Evolutionary conservation across 2,797 vertebrate genomes (phyloP).

Genomic region (Etheostoma perlongum): DNA sequence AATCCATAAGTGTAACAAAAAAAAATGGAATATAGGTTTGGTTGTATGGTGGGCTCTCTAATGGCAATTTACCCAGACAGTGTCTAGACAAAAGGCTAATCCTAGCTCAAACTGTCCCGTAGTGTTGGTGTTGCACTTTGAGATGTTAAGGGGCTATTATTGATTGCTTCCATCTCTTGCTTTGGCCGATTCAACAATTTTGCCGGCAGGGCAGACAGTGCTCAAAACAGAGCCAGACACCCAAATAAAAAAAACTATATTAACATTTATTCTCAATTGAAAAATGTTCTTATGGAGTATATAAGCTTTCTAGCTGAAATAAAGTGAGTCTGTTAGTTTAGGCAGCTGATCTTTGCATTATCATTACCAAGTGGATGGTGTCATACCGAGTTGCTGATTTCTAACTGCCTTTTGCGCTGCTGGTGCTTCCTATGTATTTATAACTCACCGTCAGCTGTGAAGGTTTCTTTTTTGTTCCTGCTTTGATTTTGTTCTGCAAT

Average conservation of each 20-base stretch:
- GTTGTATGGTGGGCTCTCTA: not conserved
- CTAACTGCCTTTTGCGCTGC: not conserved
- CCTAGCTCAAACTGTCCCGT: not conserved
- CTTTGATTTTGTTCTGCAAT: not conserved
- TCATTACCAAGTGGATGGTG: constrained; percentile 6
- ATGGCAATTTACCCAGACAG: constrained; percentile 11
- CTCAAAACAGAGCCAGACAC: constrained; percentile 1
- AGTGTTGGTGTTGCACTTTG: constrained; percentile 1
- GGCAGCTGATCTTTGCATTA: not conserved
- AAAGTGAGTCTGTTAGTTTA: not conserved
- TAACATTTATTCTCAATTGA: constrained; percentile 9
- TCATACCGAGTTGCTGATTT: constrained; percentile 4
- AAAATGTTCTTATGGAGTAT: constrained; percentile 1
- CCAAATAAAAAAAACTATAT: not conserved
- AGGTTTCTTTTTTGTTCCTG: not conserved
- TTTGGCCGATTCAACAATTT: constrained; percentile 23
- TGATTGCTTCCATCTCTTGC: constrained; percentile 9
- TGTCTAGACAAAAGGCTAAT: constrained; percentile 20
- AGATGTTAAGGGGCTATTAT: not conserved
- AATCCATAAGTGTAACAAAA: not conserved
- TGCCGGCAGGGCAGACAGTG: not conserved
- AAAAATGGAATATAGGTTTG: not conserved
- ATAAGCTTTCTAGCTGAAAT: not conserved
- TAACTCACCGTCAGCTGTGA: not conserved
- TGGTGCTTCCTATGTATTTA: not conserved